Evolutionary conservation across 2,113 vertebrate species (phyloP).

Genomic region (Dasyurus viverrinus): DNA sequence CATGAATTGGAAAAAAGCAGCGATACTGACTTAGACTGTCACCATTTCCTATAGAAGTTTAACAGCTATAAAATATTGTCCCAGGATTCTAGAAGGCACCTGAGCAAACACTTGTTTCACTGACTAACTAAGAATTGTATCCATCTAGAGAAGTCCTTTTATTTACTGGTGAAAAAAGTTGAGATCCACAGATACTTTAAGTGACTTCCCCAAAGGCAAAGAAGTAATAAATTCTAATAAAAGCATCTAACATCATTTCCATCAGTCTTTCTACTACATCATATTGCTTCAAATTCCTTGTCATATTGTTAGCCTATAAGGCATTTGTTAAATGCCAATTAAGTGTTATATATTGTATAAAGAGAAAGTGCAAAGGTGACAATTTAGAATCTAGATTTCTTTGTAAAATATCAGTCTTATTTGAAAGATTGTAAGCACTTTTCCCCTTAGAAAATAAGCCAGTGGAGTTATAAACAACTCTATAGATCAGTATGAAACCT

Average conservation of each 20-base stretch:
- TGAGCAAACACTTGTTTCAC: not conserved
- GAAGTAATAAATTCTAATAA: not conserved
- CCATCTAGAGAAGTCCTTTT: not conserved
- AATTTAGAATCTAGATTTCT: not conserved
- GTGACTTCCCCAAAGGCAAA: not conserved
- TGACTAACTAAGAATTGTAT: not conserved
- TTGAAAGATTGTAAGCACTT: not conserved
- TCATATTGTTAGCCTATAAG: not conserved
- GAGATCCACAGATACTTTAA: not conserved
- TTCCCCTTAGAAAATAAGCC: not conserved
- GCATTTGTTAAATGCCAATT: not conserved
- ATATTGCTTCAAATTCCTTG: not conserved
- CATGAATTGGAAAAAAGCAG: not conserved
- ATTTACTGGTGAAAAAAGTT: not conserved
- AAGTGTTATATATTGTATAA: not conserved
- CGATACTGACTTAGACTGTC: not conserved
- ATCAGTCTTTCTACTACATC: not conserved
- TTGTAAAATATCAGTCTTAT: not conserved
- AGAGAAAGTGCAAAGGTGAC: not conserved
- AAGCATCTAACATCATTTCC: not conserved
- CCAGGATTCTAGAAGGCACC: not conserved
- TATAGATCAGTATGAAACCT: not conserved
- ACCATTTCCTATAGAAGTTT: not conserved
- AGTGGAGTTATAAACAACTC: not conserved
- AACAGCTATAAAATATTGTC: not conserved